Conservation (phyloP, 2,888 invertebrate genomes). For the Plagodis pulveraria region DNA sequence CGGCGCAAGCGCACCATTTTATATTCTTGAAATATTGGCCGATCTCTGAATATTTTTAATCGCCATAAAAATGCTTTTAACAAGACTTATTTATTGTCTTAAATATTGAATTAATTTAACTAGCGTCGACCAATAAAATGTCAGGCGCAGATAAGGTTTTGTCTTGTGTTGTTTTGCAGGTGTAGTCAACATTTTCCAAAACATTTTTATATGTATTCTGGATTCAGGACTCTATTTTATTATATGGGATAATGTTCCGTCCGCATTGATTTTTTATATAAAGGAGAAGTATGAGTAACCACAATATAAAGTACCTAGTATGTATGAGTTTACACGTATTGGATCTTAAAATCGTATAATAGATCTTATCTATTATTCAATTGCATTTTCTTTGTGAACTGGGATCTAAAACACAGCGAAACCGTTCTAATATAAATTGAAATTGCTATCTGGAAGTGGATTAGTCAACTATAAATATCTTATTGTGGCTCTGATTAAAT, state of each 20-base stretch:
- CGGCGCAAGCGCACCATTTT: conserved; percentile 61
- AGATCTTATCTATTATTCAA: too few species aligned
- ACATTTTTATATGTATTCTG: neutral
- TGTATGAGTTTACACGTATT: too few species aligned
- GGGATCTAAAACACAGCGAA: too few species aligned
- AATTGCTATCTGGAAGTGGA: conserved; percentile 13
- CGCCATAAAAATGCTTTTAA: conserved; percentile 76
- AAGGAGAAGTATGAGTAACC: too few species aligned
- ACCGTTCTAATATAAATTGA: neutral
- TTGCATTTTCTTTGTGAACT: too few species aligned
- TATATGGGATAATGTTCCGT: too few species aligned
- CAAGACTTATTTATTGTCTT: conserved; percentile 72
- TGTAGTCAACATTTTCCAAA: conserved; percentile 11
- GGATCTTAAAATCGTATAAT: too few species aligned
- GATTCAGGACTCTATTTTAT: neutral
- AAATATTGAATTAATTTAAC: conserved; percentile 69
- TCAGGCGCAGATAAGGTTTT: conserved; percentile 34
- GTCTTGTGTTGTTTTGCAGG: conserved; percentile 23
- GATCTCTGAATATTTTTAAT: conserved; percentile 71
- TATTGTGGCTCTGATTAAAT: conserved; percentile 67
- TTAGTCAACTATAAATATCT: conserved; percentile 32
- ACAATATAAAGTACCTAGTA: too few species aligned
- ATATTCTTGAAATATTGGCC: conserved; percentile 70
- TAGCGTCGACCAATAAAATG: conserved; percentile 42
- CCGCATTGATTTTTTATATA: too few species aligned